These are phyloP conservation scores for Apodemia zela DNA, from an alignment of 2,888 invertebrate species.

Conservation along the genomic window DNA sequence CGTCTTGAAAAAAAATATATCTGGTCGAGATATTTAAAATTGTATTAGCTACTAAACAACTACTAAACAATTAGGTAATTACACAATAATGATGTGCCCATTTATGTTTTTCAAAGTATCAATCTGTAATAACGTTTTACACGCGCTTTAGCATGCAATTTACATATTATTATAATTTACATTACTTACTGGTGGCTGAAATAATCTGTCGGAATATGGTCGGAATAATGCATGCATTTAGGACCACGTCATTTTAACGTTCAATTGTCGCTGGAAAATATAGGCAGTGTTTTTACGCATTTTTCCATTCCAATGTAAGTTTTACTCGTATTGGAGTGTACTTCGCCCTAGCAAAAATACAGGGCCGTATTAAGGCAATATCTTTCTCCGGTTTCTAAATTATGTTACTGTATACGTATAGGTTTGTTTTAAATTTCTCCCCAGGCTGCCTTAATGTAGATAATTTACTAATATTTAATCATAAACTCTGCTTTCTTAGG, in stretches of 20 bases:
- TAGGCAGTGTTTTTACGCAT: constrained; percentile 25
- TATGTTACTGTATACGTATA: not conserved
- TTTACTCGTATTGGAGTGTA: constrained; percentile 33
- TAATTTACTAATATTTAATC: too few relatives aligned
- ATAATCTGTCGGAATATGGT: constrained; percentile 10
- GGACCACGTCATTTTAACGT: constrained; percentile 12
- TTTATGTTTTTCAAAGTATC: not conserved
- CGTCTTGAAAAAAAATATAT: too few relatives aligned
- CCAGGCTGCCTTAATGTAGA: too few relatives aligned
- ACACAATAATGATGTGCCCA: not conserved
- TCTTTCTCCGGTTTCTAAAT: not conserved
- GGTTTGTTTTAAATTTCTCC: too few relatives aligned
- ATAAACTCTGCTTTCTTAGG: too few relatives aligned
- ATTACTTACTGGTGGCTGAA: not conserved
- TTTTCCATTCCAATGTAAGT: constrained; percentile 35
- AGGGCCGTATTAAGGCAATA: not conserved
- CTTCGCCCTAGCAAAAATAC: constrained; percentile 24
- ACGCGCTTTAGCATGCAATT: not conserved
- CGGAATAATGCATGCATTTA: constrained; percentile 5
- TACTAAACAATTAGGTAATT: too few relatives aligned
- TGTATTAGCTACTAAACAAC: not conserved
- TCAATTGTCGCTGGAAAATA: constrained; percentile 10
- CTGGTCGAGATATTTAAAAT: not conserved
- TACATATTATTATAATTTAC: constrained; percentile 5
- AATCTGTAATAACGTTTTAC: constrained; percentile 6